Base-by-base conservation (phyloP, 1,140 invertebrate genomes). In the Pteromalus puparum region DNA sequence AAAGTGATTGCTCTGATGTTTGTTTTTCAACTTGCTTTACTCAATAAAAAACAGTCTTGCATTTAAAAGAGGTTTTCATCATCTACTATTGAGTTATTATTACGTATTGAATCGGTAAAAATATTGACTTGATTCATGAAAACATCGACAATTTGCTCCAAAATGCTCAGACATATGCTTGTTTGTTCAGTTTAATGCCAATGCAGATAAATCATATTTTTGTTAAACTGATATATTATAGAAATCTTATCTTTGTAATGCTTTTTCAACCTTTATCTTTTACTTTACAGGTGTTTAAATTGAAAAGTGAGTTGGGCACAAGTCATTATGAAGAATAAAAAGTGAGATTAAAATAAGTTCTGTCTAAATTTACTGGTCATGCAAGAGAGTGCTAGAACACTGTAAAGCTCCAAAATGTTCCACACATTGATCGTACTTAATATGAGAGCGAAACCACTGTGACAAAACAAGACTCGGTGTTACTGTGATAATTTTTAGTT, bases 391-490 rank as follows among this genome's bases (percentile, higher is more conserved):
- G 78, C 15, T 42, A 13, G 28, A 74, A n/a, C 30, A 65, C 34
- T n/a, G 24, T 26, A 84, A 76, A 42, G 67, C 26, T 70, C 53
- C 28, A 81, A 21, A 5, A 85, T 85, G 79, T 81, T 75, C 46
- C 65, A 80, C 26, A 28, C 10, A 74, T 13, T 83, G 24, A 74
- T 87, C 74, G 67, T 83, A 86, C 75, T 84, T 34, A 87, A 87
- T 18, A 85, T 72, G 46, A 83, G 85, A 85, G 82, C 77, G 24
- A 86, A 87, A 42, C 77, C 76, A 76, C 86, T 90, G 89, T 89
- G 89, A 90, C 85, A 79, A 82, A 67, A 81, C 15, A 61, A 81
- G 21, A 75, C 75, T 87, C 68, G 68, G 82, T 85, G 82, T 84
- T 61, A 73, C 72, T 75, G 82, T 78, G 81, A 78, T 79, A 81